Percentiles rank a stretch among this genome's conserved stretches.
phyloP scores from a whole-genome alignment of 2,888 invertebrate species.

The Xylophagus ater region DNA sequence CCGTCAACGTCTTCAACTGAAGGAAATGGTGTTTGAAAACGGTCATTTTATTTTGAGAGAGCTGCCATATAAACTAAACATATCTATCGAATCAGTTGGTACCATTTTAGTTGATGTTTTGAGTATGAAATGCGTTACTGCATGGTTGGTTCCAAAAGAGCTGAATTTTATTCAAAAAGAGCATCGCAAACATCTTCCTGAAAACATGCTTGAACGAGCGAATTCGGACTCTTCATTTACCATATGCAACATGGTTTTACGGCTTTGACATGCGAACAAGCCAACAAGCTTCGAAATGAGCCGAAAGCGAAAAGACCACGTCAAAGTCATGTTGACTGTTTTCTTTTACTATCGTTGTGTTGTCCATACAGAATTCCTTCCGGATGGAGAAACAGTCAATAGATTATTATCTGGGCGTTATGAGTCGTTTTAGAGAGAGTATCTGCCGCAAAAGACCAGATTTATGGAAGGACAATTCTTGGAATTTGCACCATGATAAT shows the following conservation, averaged over 20 bases:
- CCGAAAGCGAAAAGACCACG: constrained; percentile 13
- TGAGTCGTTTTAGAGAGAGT: no score
- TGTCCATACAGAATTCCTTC: no score
- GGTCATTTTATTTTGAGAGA: constrained; percentile 18
- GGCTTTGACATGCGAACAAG: constrained; percentile 13
- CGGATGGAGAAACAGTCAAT: no score
- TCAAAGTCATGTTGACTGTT: constrained; percentile 4
- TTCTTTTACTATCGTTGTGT: no score
- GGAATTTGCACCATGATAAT: no score
- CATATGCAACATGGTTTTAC: constrained; percentile 18
- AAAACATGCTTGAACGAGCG: constrained; percentile 7
- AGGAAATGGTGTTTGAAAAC: constrained; percentile 20
- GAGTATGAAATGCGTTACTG: constrained; percentile 17
- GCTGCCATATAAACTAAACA: constrained; percentile 13
- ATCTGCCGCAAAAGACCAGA: no score
- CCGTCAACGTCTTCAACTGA: constrained; percentile 18
- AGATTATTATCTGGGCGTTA: no score
- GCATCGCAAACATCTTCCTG: constrained; percentile 7
- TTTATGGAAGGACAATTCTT: no score
- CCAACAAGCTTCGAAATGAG: constrained; percentile 15
- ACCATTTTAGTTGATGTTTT: constrained; percentile 15
- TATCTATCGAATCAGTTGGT: constrained; percentile 1
- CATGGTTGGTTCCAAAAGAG: constrained; percentile 20
- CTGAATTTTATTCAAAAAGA: constrained; percentile 11
- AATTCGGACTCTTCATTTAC: constrained; percentile 14